These are phyloP conservation scores for Dasypolia templi DNA, from an alignment of 2,888 invertebrate genomes.

Conservation along the genomic window DNA sequence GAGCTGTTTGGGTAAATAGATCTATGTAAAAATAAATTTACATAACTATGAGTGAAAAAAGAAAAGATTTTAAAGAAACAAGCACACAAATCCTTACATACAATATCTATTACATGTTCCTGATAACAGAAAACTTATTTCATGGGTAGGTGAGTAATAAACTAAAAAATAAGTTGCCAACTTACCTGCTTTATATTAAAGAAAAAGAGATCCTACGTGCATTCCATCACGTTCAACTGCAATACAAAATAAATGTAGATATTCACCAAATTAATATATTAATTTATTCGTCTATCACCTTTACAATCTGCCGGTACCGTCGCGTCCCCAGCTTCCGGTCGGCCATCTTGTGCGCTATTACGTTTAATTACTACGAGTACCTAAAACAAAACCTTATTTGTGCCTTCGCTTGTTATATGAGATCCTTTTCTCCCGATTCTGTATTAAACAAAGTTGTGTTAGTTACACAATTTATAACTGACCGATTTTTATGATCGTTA, in stretches of 20 bases:
- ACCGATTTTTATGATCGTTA: too few species aligned
- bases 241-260: background rate
- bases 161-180: background rate
- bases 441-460: too few species aligned
- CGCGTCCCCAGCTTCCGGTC: slow-evolving; percentile 74
- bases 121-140: too few species aligned
- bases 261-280: slow-evolving; percentile 4
- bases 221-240: too few species aligned
- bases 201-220: background rate
- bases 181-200: background rate
- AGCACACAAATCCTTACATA: too few species aligned
- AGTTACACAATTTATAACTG: too few species aligned
- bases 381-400: slow-evolving; percentile 68
- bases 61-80: too few species aligned
- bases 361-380: slow-evolving; percentile 85
- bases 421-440: too few species aligned
- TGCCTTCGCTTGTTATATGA: slow-evolving; percentile 11
- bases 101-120: too few species aligned
- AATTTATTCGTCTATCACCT: slow-evolving; percentile 32
- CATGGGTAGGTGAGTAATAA: background rate
- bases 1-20: background rate
- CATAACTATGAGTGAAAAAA: too few species aligned
- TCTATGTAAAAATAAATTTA: too few species aligned
- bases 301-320: slow-evolving; percentile 61
- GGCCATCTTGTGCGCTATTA: slow-evolving; percentile 86